phyloP scores from a whole-genome alignment of 2,888 invertebrate genomes.

The Mechanitis mazaeus region DNA sequence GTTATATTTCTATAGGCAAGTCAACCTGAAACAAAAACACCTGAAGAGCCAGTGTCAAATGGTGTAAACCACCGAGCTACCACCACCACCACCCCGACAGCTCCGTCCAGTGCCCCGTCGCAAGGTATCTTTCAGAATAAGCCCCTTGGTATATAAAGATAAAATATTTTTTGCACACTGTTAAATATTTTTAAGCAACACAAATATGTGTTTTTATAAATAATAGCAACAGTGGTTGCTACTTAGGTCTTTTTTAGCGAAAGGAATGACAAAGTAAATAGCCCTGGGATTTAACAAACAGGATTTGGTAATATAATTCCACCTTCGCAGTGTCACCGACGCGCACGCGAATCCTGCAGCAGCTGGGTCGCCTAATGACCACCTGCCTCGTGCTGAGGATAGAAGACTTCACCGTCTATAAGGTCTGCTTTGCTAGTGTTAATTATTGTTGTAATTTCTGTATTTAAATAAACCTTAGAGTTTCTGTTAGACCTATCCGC shows the following conservation, averaged over 20 bases:
- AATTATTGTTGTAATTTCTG: neutral
- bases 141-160: too few relatives aligned
- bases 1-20: neutral
- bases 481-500: too few relatives aligned
- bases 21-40: conserved; percentile 2
- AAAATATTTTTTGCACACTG: too few relatives aligned
- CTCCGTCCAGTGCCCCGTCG: conserved; percentile 46
- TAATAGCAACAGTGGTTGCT: too few relatives aligned
- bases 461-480: neutral
- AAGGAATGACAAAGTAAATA: too few relatives aligned
- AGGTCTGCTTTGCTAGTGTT: conserved; percentile 68
- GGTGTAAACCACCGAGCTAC: conserved; percentile 46
- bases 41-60: conserved; percentile 52
- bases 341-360: conserved; percentile 81
- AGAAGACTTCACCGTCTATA: conserved; percentile 93
- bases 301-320: neutral
- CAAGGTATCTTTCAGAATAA: conserved; percentile 43
- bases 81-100: conserved; percentile 47
- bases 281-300: too few relatives aligned
- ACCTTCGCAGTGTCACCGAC: conserved; percentile 74
- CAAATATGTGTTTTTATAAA: too few relatives aligned
- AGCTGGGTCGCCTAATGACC: conserved; percentile 92
- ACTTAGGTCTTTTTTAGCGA: too few relatives aligned
- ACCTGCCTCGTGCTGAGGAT: conserved; percentile 92
- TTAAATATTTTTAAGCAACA: too few relatives aligned